Evolutionary conservation across 2,888 invertebrate species (phyloP), one percentile per base, ranked within the genome.

Genomic region (Drosophila hamatofila): DNA sequence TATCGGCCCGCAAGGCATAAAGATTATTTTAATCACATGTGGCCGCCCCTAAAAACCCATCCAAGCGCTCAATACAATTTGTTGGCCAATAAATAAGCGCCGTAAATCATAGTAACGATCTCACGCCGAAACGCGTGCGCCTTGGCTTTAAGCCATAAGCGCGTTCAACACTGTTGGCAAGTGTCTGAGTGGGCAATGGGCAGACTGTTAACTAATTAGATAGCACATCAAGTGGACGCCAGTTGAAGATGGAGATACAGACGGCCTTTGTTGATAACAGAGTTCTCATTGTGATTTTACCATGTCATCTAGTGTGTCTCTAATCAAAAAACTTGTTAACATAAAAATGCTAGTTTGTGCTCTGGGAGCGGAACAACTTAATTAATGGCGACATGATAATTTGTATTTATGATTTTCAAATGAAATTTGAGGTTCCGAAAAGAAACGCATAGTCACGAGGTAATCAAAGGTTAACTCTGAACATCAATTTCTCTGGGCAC

Each of bases 11-110:
- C 39, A 23, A n/a, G 49, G 39, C 21, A 64, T 72, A 80, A 64
- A 84, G 80, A 84, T 84, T 84, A 80, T 46, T 73, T 27, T 77
- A 83, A 85, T 83, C 81, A 58, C 33, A 12, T 12, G 27, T 12
- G n/a, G 3, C n/a, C 12, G 48, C 27, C 48, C 3, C 9, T 49
- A 14, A 35, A 55, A 25, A 49, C 14, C 11, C 12, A 44, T 18
- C 4, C 48, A 59, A 56, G 52, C 39, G 35, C 5, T 37, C 30
- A 54, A 23, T 44, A 58, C 27, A 25, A 57, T 54, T 59, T 30
- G 46, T 33, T 49, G 35, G 35, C 59, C 65, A 60, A 37, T 54
- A 37, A 54, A 64, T 51, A 55, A 55, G 37, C 18, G 37, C 35
- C 6, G 37, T 73, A 78, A 76, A 73, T 77, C 60, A 68, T 61